Base-by-base conservation (phyloP, 2,888 invertebrate species). In the Rhogogaster chlorosoma region DNA sequence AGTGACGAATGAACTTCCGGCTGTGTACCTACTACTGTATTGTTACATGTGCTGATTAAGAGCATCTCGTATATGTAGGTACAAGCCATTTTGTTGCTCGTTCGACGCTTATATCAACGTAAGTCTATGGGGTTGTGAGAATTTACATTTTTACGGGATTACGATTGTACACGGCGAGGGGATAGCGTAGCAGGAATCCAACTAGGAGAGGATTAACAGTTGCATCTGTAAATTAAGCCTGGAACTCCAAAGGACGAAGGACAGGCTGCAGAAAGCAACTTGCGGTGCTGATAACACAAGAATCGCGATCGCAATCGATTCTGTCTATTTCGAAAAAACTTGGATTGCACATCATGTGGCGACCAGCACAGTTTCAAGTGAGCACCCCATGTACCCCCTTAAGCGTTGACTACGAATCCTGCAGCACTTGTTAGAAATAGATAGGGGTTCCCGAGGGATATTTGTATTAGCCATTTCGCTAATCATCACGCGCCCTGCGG, bases 141-240 rank as follows among this genome's bases (percentile, higher is more conserved):
- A 92, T 92, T 91, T 92, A 91, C 92, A 92, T 92, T 90, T 92
- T 90, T 91, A 92, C 90, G 87, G 91, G 92, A 92, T 92, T 92
- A 92, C 87, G 42, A 86, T 85, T 85, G 71, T 84, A 70, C 75
- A 73, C 36, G 15, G n/a, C 5, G n/a, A 26, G 82, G 82, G 61
- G 64, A 67, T 64, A 22, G 38, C 22, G 9, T 22, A 42, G 42
- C 22, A n/a, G 18, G 22, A 22, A 73, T 12, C 22, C 15, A 42
- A 42, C 71, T 42, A 49, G 9, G 38, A 75, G 73, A 73, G 71
- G 84, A 49, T 73, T 73, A 75, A 71, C 61, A 73, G 53, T 71
- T 61, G 61, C 80, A 80, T 80, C 78, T 80, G 61, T 61, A 80
- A 80, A 80, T 22, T 36, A 38, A 61, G 61, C 61, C 38, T 22